Conservation (phyloP, 2,113 vertebrate species). For the Mustela lutreola region DNA sequence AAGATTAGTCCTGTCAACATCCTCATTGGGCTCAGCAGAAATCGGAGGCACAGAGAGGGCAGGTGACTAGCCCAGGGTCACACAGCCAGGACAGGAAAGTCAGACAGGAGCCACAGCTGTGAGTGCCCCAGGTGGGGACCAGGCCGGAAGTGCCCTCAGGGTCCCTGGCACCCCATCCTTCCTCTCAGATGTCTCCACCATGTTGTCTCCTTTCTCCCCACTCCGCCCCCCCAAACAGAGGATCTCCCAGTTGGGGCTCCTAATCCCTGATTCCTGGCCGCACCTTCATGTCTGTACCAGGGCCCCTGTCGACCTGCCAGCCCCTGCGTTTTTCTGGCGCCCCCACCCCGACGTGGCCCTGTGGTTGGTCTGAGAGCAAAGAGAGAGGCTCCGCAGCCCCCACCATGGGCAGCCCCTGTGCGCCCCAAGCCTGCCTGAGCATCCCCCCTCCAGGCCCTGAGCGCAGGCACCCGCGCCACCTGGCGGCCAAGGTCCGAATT, state of each 20-base stretch:
- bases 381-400: neutral
- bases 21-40: neutral
- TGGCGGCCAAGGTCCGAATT: neutral
- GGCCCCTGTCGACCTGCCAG: too few species aligned
- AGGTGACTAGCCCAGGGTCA: too few species aligned
- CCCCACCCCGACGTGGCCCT: neutral
- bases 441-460: neutral
- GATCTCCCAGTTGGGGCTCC: too few species aligned
- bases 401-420: neutral
- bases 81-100: accelerated
- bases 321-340: too few species aligned
- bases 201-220: too few species aligned
- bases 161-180: accelerated
- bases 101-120: neutral
- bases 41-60: neutral
- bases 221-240: too few species aligned
- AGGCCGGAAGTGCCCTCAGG: neutral
- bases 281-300: too few species aligned
- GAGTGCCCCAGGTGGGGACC: neutral
- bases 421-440: neutral
- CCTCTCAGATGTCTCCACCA: neutral
- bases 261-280: too few species aligned
- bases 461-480: neutral
- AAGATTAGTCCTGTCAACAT: neutral
- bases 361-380: neutral